Evolutionary conservation across 2,797 vertebrate genomes (phyloP), one percentile per base, ranked within the genome.

Genomic region (Lateolabrax maculatus): DNA sequence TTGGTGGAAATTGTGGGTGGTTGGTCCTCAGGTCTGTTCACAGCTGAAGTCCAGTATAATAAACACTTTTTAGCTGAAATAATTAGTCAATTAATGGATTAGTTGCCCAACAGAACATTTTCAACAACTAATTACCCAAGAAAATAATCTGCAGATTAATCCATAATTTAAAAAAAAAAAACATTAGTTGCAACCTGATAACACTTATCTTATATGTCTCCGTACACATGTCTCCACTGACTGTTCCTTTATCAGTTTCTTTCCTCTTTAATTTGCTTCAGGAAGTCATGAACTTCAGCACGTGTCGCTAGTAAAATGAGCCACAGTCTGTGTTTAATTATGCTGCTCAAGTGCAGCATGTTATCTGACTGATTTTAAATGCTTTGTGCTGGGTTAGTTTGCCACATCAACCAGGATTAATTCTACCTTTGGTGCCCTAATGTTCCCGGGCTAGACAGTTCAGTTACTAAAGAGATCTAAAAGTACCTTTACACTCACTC

Each of bases 311-410:
- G 62, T 85, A 81, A 89, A 91, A 86, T 63, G 41, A 77, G 43
- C 61, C 74, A 57, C 64, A 57, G 77, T 55, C 72, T 73, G 82
- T 71, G 53, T 84, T 85, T 87, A 81, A 90, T 86, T 89, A 79
- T 36, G 52, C 46, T 41, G n/a, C 49, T 73, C 25, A 55, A 79
- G 44, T 57, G 57, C 70, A 67, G 16, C 25, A 36, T 80, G 63
- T 79, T 79, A 65, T 84, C 49, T 36, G 51, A 77, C 71, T 66
- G 74, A 56, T 73, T 78, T 67, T 61, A 67, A 78, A 80, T 37
- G 64, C 55, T 76, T 68, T 68, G 19, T 48, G 36, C 43, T 10
- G 57, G 29, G 9, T 85, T 69, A 72, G 46, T 81, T 88, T 74
- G 27, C 77, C 76, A 77, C 81, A 80, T 89, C 55, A 90, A 75